Evolutionary conservation across 2,113 vertebrate species (phyloP).

Genomic region (Sula dactylatra): DNA sequence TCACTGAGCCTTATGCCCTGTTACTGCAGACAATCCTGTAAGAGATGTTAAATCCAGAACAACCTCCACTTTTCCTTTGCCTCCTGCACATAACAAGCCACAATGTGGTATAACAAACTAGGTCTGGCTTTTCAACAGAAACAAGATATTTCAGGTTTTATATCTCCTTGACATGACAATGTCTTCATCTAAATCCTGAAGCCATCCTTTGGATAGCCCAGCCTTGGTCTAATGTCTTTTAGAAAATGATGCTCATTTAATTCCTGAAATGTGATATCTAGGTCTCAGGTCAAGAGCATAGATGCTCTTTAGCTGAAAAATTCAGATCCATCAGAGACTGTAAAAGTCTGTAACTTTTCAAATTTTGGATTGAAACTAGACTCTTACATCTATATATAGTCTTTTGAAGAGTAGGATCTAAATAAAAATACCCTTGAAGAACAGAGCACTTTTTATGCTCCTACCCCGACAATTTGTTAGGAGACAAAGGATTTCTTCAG

Average conservation of each 20-base stretch:
- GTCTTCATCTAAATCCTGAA: conserved; percentile 53
- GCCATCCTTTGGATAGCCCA: conserved; percentile 21
- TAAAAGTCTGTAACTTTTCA: conserved; percentile 8
- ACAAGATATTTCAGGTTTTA: conserved; percentile 36
- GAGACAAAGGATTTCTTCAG: background rate
- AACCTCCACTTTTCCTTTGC: background rate
- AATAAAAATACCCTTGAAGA: conserved; percentile 40
- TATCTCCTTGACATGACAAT: conserved; percentile 58
- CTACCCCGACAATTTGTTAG: background rate
- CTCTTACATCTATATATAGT: background rate
- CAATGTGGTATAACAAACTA: background rate
- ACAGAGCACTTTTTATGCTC: background rate
- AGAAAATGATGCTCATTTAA: conserved; percentile 60
- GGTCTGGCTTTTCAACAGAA: background rate
- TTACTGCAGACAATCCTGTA: background rate
- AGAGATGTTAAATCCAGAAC: background rate
- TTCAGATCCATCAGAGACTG: conserved; percentile 41
- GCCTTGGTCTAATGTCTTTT: conserved; percentile 58
- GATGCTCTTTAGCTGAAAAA: conserved; percentile 49
- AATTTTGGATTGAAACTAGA: background rate
- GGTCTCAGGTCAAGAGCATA: conserved; percentile 57
- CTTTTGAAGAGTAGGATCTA: conserved; percentile 7
- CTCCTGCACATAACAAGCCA: background rate
- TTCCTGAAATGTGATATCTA: conserved; percentile 57
- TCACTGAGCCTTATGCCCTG: background rate